Evolutionary conservation across 1,140 invertebrate species (phyloP), one percentile per base, ranked within the genome.

Genomic region (Danaus melanippus): DNA sequence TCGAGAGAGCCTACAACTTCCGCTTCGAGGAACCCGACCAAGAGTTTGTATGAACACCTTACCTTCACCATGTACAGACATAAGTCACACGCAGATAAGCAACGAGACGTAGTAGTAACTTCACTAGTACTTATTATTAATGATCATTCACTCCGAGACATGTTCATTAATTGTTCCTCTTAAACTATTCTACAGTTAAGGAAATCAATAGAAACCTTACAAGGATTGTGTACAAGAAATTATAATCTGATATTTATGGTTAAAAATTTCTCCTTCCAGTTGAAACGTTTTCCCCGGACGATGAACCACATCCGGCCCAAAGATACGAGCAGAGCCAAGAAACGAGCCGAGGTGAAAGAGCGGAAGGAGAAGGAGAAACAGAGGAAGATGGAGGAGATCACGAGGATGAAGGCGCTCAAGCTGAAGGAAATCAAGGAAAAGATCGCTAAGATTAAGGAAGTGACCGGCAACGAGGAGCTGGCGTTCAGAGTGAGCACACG

Each of bases 1-100:
- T 98, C 89, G 97, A 99, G 74, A 90, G 95, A 40, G 98, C 98
- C 73, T 99, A 94, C 75, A 98, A 99, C 87, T 98, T 97, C 80
- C 90, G 97, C 66, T 99, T 94, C 87, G 96, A 99, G 87, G 97
- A 99, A 85, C 97, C 97, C 0, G 97, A 98, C 87, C 90, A 93
- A 50, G 95, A 98, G 69, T 98, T 97, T 89, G 93, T 96, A 83
- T 90, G 90, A 32, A 51, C 12, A 4, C 11, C 15, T 15, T 3
- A 15, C 15, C 1, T 15, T 15, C n/a, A n/a, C n/a, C n/a, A n/a
- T n/a, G n/a, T n/a, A n/a, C n/a, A n/a, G n/a, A n/a, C n/a, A n/a
- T n/a, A n/a, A n/a, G n/a, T n/a, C n/a, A n/a, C n/a, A n/a, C n/a
- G n/a, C n/a, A n/a, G n/a, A n/a, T n/a, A n/a, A n/a, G n/a, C n/a